phyloP scores from a whole-genome alignment of 2,888 invertebrate species.

The Philaethria dido region DNA sequence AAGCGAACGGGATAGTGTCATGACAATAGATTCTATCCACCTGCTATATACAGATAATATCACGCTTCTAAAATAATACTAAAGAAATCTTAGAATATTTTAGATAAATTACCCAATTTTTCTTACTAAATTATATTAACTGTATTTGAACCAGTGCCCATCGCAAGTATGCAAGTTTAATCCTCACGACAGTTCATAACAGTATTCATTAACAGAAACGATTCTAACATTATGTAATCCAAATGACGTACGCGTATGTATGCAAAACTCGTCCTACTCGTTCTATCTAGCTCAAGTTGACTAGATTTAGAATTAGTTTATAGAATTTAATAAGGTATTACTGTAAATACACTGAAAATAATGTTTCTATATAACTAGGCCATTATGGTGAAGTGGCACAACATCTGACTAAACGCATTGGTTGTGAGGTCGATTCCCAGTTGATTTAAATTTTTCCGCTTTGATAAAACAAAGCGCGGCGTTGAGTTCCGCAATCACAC shows the following conservation, averaged over 20 bases:
- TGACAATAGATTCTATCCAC: no score
- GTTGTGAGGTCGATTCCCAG: no score
- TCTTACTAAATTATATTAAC: no score
- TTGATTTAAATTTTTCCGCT: no score
- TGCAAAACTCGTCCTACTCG: slow-evolving; percentile 1
- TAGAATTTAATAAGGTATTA: slow-evolving; percentile 3
- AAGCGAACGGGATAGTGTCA: no score
- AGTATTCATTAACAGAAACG: slow-evolving; percentile 7
- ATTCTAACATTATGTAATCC: neutral
- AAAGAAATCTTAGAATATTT: no score
- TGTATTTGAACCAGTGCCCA: neutral
- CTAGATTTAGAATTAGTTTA: slow-evolving; percentile 1
- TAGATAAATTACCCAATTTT: no score
- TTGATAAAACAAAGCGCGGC: no score
- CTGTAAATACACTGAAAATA: neutral
- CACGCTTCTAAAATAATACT: no score
- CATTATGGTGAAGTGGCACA: neutral
- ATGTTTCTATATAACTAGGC: neutral
- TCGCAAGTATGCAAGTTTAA: neutral
- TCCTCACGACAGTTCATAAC: neutral
- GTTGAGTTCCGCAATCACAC: no score
- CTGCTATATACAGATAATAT: no score
- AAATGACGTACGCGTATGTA: neutral
- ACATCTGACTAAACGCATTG: no score
- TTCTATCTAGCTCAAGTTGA: slow-evolving; percentile 12